Conservation (phyloP, 1,140 invertebrate genomes). For the Drosophila arizonae region DNA sequence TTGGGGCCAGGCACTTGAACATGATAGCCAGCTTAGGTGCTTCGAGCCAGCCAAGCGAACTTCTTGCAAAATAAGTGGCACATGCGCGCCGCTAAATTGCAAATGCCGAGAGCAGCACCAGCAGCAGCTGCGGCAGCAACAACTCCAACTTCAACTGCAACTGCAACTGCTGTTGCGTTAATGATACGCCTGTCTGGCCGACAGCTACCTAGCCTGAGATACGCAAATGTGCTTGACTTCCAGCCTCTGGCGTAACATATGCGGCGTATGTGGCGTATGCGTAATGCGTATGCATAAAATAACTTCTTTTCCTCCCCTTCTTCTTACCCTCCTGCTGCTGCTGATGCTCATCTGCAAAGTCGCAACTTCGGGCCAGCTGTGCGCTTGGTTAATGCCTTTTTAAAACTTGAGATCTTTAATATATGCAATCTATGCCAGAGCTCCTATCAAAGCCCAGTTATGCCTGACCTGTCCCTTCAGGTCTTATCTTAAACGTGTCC, state of each 20-base stretch:
- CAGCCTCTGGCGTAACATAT: constrained; percentile 20
- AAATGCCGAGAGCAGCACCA: constrained; percentile 46
- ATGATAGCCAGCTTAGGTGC: constrained; percentile 72
- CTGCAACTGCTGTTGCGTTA: constrained; percentile 51
- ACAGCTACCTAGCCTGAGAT: constrained; percentile 49
- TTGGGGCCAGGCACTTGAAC: constrained; percentile 76
- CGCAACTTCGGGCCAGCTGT: constrained; percentile 11
- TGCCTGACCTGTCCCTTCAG: too few species aligned
- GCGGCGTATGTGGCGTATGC: constrained; percentile 67
- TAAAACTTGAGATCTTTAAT: too few species aligned
- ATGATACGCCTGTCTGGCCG: constrained; percentile 72
- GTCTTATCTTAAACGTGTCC: neutral
- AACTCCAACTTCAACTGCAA: constrained; percentile 1
- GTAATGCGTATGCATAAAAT: constrained; percentile 49
- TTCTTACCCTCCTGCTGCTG: neutral
- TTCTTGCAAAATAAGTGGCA: constrained; percentile 76
- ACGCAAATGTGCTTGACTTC: constrained; percentile 50
- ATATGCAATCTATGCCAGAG: too few species aligned
- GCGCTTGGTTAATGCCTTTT: neutral
- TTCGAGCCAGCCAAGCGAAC: constrained; percentile 57
- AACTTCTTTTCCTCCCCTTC: constrained; percentile 3
- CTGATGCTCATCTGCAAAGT: too few species aligned
- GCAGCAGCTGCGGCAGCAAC: constrained; percentile 13
- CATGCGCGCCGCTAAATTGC: constrained; percentile 72
- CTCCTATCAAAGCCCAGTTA: too few species aligned